These are phyloP conservation scores for Cisticola juncidis DNA, from an alignment of 2,113 vertebrate genomes.

Conservation along the genomic window DNA sequence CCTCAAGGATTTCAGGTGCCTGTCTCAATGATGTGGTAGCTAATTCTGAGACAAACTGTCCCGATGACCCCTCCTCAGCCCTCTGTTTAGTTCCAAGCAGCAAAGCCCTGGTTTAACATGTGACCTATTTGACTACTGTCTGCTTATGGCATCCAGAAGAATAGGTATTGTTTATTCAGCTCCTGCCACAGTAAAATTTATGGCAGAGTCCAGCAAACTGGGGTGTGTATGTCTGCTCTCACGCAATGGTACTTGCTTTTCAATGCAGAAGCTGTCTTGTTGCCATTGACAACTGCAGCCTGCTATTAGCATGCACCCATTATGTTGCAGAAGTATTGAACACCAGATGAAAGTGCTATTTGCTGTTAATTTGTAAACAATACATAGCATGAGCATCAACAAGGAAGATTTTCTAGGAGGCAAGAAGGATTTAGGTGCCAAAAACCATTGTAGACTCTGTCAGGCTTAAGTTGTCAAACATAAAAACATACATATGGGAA, in stretches of 20 bases:
- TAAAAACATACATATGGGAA: background rate
- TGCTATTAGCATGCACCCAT: conserved; percentile 7
- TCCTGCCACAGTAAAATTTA: background rate
- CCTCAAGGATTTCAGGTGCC: background rate
- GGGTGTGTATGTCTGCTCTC: background rate
- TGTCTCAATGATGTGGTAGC: rapidly evolving
- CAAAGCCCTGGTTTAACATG: background rate
- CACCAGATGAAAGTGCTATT: conserved; percentile 24
- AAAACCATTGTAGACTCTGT: background rate
- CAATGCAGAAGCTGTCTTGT: background rate
- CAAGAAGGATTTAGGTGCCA: background rate
- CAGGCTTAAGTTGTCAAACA: background rate
- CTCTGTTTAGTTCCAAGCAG: background rate
- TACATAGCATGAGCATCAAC: background rate
- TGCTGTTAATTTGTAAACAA: conserved; percentile 24
- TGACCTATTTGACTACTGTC: background rate
- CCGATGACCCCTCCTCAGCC: background rate
- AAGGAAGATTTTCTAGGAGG: background rate
- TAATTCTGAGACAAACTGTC: background rate
- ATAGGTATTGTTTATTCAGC: background rate
- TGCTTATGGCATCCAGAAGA: background rate
- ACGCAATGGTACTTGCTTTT: background rate
- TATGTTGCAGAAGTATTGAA: conserved; percentile 23
- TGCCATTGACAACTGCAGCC: conserved; percentile 7
- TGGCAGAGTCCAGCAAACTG: rapidly evolving